Evolutionary conservation across 2,113 vertebrate genomes (phyloP).

Genomic region (Orycteropus afer): DNA sequence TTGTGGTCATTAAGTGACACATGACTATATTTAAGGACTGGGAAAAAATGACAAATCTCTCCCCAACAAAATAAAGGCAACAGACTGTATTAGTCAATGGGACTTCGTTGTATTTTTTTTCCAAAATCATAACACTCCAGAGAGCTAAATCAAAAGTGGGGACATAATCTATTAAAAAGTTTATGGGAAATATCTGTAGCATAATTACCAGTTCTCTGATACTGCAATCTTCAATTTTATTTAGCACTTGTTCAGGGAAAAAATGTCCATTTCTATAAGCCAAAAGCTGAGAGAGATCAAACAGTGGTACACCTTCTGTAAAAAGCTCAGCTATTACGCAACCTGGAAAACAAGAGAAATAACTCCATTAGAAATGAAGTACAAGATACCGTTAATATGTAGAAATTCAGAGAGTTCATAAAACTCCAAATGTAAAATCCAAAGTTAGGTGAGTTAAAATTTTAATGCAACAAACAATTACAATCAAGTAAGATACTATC

Average conservation of each 20-base stretch:
- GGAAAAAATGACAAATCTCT: background rate
- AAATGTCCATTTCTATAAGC: constrained; percentile 97
- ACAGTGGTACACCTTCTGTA: constrained; percentile 96
- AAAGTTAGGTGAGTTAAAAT: constrained; percentile 36
- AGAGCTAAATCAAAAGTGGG: background rate
- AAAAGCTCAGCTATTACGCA: constrained; percentile 98
- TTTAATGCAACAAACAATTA: background rate
- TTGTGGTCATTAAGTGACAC: background rate
- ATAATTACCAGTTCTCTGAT: constrained; percentile 94
- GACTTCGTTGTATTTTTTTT: background rate
- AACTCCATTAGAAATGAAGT: constrained; percentile 40
- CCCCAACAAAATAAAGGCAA: constrained; percentile 3
- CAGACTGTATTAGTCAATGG: background rate
- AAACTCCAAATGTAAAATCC: constrained; percentile 1
- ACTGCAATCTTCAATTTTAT: constrained; percentile 95
- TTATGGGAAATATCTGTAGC: background rate
- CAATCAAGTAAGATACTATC: background rate
- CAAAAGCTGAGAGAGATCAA: constrained; percentile 97
- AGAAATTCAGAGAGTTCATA: constrained; percentile 32
- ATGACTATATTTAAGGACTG: background rate
- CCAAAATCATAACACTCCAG: background rate
- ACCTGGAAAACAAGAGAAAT: constrained; percentile 85
- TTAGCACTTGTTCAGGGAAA: constrained; percentile 94
- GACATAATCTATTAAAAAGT: constrained; percentile 23
- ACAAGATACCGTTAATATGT: background rate